A percentile compares a stretch with the other conserved stretches of the same genome.
Conservation (phyloP, 2,113 vertebrate genomes). For the Stegastes partitus region DNA sequence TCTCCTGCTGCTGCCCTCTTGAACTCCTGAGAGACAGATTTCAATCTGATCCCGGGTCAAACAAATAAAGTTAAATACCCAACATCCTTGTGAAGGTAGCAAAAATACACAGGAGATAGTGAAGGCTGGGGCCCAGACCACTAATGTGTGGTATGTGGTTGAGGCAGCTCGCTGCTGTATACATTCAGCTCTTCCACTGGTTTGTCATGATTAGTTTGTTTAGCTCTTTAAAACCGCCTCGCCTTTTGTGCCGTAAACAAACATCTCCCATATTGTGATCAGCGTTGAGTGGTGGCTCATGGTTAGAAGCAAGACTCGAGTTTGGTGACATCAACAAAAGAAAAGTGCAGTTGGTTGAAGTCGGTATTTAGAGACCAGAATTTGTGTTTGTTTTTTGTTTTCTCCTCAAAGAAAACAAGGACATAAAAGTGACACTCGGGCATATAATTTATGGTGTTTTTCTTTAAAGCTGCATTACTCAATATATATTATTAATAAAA, state of each 20-base stretch:
- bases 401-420: no score
- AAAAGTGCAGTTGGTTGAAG: constrained; percentile 22
- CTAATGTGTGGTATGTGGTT: constrained; percentile 70
- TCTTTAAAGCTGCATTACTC: no score
- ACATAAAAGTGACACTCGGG: no score
- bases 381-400: constrained; percentile 5
- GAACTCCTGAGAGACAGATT: constrained; percentile 45
- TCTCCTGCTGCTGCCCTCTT: constrained; percentile 35
- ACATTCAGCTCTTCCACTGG: constrained; percentile 59
- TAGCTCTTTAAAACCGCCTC: constrained; percentile 67
- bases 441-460: no score
- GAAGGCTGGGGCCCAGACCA: constrained; percentile 59
- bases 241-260: constrained; percentile 68
- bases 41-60: constrained; percentile 34
- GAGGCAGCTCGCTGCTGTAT: constrained; percentile 56
- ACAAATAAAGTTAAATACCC: constrained; percentile 60
- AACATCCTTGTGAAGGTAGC: constrained; percentile 64
- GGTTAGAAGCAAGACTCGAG: constrained; percentile 47
- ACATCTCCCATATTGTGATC: constrained; percentile 46
- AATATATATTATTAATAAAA: no score
- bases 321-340: constrained; percentile 40
- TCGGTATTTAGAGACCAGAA: constrained; percentile 16
- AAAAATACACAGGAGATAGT: constrained; percentile 72
- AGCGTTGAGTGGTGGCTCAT: constrained; percentile 30
- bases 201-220: constrained; percentile 81